Evolutionary conservation across 2,113 vertebrate species (phyloP).

Genomic region (Phoenicopterus ruber): DNA sequence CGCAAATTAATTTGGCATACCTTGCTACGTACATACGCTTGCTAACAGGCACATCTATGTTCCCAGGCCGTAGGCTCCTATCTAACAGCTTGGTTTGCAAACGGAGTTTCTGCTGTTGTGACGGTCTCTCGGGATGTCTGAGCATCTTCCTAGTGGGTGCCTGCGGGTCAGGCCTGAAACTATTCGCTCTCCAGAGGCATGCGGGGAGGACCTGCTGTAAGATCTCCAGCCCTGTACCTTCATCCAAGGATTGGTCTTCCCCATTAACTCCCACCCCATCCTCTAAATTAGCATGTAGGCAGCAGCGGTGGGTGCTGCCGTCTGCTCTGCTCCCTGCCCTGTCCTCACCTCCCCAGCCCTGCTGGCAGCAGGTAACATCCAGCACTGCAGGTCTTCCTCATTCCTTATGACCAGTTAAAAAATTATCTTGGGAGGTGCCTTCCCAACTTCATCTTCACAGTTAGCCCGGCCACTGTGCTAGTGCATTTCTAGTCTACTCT

Average conservation of each 20-base stretch:
- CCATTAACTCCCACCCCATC: not conserved
- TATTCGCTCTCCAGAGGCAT: not conserved
- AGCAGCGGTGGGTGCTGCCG: accelerated
- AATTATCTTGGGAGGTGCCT: not conserved
- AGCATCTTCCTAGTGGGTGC: not conserved
- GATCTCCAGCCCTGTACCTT: not conserved
- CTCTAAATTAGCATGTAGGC: not conserved
- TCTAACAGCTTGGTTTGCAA: not conserved
- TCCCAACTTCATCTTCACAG: not conserved
- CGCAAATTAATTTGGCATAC: not conserved
- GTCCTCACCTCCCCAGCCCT: accelerated
- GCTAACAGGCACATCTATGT: not conserved
- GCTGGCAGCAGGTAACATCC: not conserved
- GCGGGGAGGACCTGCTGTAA: not conserved
- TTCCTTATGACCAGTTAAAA: not conserved
- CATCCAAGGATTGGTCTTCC: not conserved
- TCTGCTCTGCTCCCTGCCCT: not conserved
- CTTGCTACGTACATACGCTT: not conserved
- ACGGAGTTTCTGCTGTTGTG: not conserved
- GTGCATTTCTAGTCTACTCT: not conserved
- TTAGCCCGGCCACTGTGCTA: not conserved
- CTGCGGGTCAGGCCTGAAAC: not conserved
- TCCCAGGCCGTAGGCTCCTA: not conserved
- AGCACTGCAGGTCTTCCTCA: not conserved
- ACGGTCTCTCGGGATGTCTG: not conserved